Base-by-base conservation (phyloP, 2,113 vertebrate genomes). In the Harpagus bidentatus region DNA sequence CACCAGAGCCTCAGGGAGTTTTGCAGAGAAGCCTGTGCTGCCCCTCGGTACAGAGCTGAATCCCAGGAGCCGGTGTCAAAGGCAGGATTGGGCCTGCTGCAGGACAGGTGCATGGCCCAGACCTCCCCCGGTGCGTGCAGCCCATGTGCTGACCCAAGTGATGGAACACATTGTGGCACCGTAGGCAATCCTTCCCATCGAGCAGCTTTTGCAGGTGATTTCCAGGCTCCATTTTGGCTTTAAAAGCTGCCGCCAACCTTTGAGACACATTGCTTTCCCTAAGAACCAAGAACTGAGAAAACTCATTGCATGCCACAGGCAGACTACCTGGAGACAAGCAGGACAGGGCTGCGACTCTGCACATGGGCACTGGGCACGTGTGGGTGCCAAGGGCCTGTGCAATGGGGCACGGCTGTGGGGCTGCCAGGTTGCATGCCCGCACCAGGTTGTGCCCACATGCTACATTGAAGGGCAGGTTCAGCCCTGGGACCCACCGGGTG, bases 41-140 rank as follows among this genome's bases (percentile, higher is more conserved):
- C n/a, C 18, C n/a, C 43, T 78, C 6, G 0, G 1, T 36, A 4
- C 1, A 0, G 66, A 82, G 62, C 66, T 28, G 62, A 31, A 43
- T 9, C 26, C 38, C 31, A 3, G 26, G 22, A 59, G 66, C 43
- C 1, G 5, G 9, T 29, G 21, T 2, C 0, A 1, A 63, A 38
- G 26, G 48, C 82, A 86, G 40, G 42, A 43, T 3, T 29, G 2
- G 31, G 9, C 40, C 69, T 48, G 40, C 32, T 2, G 11, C 38
- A 73, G 53, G 58, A 15, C 1, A 29, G 14, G 17, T 29, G 40
- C 59, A 1, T 12, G 45, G 42, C 38, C 32, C 40, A 10, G 23
- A 3, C 29, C 13, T 3, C 11, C 56, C 25, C 34, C 0, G 0
- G 7, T 8, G 22, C 2, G 1, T 8, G 70, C 32, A 12, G 40